These are phyloP conservation scores for Nomia melanderi DNA, from an alignment of 1,140 invertebrate genomes.

Conservation along the genomic window DNA sequence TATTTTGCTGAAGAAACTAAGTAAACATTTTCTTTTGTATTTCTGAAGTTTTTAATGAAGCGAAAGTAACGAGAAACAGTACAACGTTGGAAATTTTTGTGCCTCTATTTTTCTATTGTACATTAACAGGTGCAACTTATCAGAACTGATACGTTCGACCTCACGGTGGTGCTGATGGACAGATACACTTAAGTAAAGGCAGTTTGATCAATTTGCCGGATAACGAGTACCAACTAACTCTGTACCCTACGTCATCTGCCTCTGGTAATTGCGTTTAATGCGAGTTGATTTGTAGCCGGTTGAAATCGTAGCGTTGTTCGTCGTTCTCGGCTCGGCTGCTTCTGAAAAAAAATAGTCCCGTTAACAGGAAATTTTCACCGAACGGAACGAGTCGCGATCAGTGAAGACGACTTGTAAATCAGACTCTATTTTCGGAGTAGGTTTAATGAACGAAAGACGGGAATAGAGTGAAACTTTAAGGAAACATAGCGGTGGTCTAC, in stretches of 20 bases:
- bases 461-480: background rate
- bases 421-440: background rate
- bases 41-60: background rate
- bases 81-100: background rate
- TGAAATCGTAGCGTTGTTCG: slow-evolving; percentile 62
- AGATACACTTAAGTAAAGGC: slow-evolving; percentile 54
- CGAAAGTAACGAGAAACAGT: background rate
- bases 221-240: slow-evolving; percentile 58
- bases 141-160: slow-evolving; percentile 47
- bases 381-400: background rate
- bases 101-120: slow-evolving; percentile 40
- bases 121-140: slow-evolving; percentile 62
- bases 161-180: slow-evolving; percentile 46
- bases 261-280: slow-evolving; percentile 74
- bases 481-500: background rate
- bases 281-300: slow-evolving; percentile 70
- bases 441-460: background rate
- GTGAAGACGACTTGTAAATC: background rate
- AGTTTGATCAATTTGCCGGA: slow-evolving; percentile 64
- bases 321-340: slow-evolving; percentile 5
- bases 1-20: background rate
- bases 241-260: slow-evolving; percentile 62
- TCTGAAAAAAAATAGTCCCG: slow-evolving; percentile 26
- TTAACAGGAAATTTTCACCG: background rate
- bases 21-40: no score